Evolutionary conservation across 2,888 invertebrate genomes (phyloP).

Genomic region (Hesperia comma): DNA sequence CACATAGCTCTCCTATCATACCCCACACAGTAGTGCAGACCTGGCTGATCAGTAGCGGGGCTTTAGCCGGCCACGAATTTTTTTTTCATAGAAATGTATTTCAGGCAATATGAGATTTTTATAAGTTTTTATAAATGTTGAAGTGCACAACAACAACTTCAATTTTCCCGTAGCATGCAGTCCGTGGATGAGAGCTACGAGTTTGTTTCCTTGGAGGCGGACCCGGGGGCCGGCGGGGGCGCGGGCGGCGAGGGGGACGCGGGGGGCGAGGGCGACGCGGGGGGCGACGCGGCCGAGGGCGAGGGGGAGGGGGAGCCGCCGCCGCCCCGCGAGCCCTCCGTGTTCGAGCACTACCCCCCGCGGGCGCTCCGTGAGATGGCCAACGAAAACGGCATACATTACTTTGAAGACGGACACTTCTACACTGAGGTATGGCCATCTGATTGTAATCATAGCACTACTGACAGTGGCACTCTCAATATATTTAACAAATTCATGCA

Average conservation of each 20-base stretch:
- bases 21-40: too few species aligned
- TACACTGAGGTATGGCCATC: slow-evolving; percentile 89
- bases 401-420: slow-evolving; percentile 96
- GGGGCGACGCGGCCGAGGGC: slow-evolving; percentile 94
- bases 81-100: too few species aligned
- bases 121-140: too few species aligned
- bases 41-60: too few species aligned
- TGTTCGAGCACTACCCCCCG: slow-evolving; percentile 84
- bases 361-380: slow-evolving; percentile 87
- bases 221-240: slow-evolving; percentile 55
- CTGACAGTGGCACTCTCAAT: too few species aligned
- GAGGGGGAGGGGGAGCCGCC: slow-evolving; percentile 83
- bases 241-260: slow-evolving; percentile 57
- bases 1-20: too few species aligned
- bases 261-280: slow-evolving; percentile 89
- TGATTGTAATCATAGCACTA: too few species aligned
- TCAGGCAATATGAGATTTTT: too few species aligned
- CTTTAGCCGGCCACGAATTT: too few species aligned
- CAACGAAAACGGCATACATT: slow-evolving; percentile 94
- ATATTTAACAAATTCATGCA: too few species aligned
- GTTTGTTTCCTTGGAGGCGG: slow-evolving; percentile 74
- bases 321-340: slow-evolving; percentile 46
- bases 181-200: slow-evolving; percentile 82
- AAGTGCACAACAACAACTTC: too few species aligned
- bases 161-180: slow-evolving; percentile 66